These are phyloP conservation scores for Pseudoatta argentina DNA, from an alignment of 1,140 invertebrate species.

Conservation along the genomic window DNA sequence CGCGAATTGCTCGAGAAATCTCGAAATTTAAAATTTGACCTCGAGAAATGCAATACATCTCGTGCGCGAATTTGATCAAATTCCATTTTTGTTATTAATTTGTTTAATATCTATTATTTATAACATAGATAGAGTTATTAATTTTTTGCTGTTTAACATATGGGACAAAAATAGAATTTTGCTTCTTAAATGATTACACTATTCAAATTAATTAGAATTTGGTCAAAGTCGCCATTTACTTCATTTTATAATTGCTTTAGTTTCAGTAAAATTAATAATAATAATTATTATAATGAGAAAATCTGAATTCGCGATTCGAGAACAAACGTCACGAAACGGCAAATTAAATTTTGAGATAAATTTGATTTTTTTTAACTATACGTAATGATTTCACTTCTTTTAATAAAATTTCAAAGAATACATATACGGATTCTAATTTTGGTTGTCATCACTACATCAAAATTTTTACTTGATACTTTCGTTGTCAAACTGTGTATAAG, in stretches of 20 bases:
- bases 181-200: background rate
- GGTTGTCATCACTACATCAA: too few relatives aligned
- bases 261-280: background rate
- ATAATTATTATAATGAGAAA: background rate
- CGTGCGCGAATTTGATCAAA: background rate
- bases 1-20: background rate
- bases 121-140: too few relatives aligned
- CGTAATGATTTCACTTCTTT: background rate
- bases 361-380: background rate
- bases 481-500: background rate
- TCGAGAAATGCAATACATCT: background rate
- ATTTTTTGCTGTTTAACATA: background rate
- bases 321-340: background rate
- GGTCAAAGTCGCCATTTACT: background rate
- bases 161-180: background rate
- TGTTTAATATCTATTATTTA: too few relatives aligned
- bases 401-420: background rate
- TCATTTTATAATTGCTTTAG: background rate
- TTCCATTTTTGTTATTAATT: background rate
- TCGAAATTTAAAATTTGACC: background rate
- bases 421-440: background rate
- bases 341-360: background rate
- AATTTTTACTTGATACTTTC: too few relatives aligned
- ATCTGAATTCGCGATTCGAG: background rate
- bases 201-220: background rate